Evolutionary conservation across 2,797 vertebrate genomes (phyloP).

Genomic region (Apogon hyalosoma): DNA sequence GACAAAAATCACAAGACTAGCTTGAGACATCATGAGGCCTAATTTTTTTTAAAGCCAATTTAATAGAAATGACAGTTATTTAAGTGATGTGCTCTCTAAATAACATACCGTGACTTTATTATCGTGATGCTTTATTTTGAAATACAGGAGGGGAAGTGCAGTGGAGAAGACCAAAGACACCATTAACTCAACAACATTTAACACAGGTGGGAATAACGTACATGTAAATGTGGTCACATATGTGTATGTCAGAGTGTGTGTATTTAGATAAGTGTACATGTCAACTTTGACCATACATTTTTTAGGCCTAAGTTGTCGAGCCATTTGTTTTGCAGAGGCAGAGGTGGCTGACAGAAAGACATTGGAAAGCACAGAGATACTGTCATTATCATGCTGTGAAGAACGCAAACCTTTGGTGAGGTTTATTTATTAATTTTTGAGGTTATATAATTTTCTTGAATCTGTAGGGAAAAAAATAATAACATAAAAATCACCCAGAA

Average conservation of each 20-base stretch:
- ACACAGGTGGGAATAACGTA: constrained; percentile 62
- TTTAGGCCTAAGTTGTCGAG: constrained; percentile 28
- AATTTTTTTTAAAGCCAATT: too few relatives aligned
- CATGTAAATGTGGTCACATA: constrained; percentile 6
- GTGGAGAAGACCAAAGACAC: constrained; percentile 58
- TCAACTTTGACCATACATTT: constrained; percentile 7
- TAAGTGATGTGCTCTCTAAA: neutral
- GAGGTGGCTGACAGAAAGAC: constrained; percentile 44
- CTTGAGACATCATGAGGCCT: too few relatives aligned
- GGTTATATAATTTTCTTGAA: neutral
- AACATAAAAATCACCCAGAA: constrained; percentile 4
- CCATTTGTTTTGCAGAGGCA: constrained; percentile 61
- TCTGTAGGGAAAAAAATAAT: neutral
- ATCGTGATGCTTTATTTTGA: constrained; percentile 46
- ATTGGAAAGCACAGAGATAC: constrained; percentile 30
- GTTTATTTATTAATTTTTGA: constrained; percentile 31
- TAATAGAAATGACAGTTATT: neutral
- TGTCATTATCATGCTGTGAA: constrained; percentile 37
- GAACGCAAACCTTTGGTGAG: constrained; percentile 78
- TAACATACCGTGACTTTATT: constrained; percentile 14
- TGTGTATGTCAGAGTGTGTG: neutral
- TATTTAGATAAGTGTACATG: neutral
- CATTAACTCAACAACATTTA: constrained; percentile 19
- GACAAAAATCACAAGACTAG: too few relatives aligned
- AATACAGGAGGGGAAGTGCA: constrained; percentile 68